phyloP scores from a whole-genome alignment of 53 echinoderm and acorn worm genomes.

The Henricia sp. region DNA sequence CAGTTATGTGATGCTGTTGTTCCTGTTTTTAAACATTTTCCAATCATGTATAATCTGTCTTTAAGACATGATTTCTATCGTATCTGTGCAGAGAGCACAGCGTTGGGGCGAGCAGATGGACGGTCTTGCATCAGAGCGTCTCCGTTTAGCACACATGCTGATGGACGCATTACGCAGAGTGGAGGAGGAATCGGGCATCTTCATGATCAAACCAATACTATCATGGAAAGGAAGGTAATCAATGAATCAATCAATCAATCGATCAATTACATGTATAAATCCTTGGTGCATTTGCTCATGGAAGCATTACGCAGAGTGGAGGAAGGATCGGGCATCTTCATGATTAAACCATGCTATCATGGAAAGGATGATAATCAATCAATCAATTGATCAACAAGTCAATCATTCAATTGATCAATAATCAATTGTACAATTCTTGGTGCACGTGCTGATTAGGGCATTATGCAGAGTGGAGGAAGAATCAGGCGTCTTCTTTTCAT shows the following conservation, averaged over 20 bases:
- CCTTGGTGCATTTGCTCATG: background rate
- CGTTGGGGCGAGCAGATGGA: slow-evolving; percentile 99
- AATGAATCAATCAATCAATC: background rate
- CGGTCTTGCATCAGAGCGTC: slow-evolving; percentile 81
- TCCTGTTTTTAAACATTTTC: too few relatives aligned
- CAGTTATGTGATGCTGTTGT: too few relatives aligned
- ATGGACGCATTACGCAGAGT: slow-evolving; percentile 87
- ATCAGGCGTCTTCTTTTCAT: slow-evolving; percentile 98
- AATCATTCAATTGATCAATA: background rate
- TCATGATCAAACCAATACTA: slow-evolving; percentile 98
- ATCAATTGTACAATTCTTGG: too few relatives aligned
- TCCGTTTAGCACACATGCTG: slow-evolving; percentile 80
- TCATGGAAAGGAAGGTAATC: slow-evolving; percentile 98
- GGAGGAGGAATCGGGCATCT: slow-evolving; percentile 97
- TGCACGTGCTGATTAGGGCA: slow-evolving; percentile 87
- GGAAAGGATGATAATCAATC: slow-evolving; percentile 3
- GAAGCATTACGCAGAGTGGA: background rate
- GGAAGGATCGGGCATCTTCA: background rate
- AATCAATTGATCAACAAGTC: background rate
- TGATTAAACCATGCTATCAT: slow-evolving; percentile 86
- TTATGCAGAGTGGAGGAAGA: slow-evolving; percentile 87
- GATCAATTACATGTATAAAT: too few relatives aligned
- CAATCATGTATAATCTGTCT: too few relatives aligned
- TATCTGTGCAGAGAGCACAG: slow-evolving; percentile 82
- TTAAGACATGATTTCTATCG: too few relatives aligned